phyloP scores from a whole-genome alignment of 1,140 invertebrate genomes.

The Drosophila tani region DNA sequence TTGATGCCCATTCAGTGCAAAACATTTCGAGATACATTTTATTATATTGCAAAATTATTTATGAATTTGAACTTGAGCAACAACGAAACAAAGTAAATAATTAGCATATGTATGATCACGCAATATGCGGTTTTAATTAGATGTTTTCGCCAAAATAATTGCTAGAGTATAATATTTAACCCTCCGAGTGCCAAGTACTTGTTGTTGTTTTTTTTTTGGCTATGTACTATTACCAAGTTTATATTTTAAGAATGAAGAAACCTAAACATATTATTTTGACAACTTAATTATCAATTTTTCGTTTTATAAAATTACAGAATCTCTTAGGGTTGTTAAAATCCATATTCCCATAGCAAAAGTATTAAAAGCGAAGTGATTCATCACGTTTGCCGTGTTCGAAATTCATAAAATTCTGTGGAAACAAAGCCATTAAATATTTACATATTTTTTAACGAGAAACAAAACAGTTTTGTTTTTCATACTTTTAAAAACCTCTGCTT shows the following conservation, averaged over 20 bases:
- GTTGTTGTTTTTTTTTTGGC: no score
- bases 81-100: neutral
- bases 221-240: no score
- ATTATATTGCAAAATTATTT: no score
- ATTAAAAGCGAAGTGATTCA: constrained; percentile 8
- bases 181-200: neutral
- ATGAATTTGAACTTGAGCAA: no score
- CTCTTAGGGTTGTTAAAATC: neutral
- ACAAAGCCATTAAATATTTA: neutral
- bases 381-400: neutral
- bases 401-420: constrained; percentile 6
- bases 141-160: constrained; percentile 11
- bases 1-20: neutral
- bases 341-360: neutral
- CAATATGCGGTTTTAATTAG: constrained; percentile 1
- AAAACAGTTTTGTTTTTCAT: neutral
- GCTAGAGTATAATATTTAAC: neutral
- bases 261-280: neutral
- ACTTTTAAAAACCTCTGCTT: neutral
- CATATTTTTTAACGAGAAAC: neutral
- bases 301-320: neutral
- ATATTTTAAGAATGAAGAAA: neutral
- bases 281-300: neutral
- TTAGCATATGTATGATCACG: neutral
- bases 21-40: neutral